A percentile compares a stretch with the other conserved stretches of the same genome.
These are phyloP conservation scores for Strigops habroptila DNA, from an alignment of 2,113 vertebrate species.

Conservation along the genomic window DNA sequence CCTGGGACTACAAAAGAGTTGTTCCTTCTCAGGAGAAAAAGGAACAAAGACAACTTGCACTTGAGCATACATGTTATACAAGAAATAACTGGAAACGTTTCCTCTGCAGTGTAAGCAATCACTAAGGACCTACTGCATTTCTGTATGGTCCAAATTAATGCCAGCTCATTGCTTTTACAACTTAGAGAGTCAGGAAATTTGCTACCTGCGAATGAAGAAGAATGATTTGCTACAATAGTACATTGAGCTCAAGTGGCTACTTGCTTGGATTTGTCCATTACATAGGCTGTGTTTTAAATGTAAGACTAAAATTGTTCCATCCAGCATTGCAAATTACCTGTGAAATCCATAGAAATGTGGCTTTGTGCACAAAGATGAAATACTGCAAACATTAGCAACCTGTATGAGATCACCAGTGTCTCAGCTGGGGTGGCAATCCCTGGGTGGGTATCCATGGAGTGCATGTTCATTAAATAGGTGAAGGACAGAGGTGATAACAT, in stretches of 20 bases:
- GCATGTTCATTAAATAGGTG: background rate
- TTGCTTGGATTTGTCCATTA: background rate
- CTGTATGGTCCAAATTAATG: background rate
- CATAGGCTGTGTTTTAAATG: background rate
- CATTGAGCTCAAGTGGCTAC: background rate
- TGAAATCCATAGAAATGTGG: background rate
- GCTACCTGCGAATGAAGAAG: background rate
- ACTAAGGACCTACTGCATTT: background rate
- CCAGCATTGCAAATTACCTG: background rate
- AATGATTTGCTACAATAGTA: background rate
- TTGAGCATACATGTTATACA: background rate
- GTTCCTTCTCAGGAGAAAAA: background rate
- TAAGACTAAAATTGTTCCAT: background rate
- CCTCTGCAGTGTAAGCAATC: background rate
- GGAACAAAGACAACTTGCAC: background rate
- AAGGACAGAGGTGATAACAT: background rate
- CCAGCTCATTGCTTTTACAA: background rate
- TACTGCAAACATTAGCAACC: accelerated
- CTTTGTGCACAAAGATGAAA: background rate
- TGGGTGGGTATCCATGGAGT: background rate
- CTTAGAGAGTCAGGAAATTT: background rate
- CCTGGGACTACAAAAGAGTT: background rate
- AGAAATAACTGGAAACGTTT: background rate
- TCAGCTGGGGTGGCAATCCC: no score
- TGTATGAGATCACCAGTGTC: background rate